Evolutionary conservation across 2,888 invertebrate species (phyloP), one percentile per base, ranked within the genome.

Genomic region (Cantharis rufa): DNA sequence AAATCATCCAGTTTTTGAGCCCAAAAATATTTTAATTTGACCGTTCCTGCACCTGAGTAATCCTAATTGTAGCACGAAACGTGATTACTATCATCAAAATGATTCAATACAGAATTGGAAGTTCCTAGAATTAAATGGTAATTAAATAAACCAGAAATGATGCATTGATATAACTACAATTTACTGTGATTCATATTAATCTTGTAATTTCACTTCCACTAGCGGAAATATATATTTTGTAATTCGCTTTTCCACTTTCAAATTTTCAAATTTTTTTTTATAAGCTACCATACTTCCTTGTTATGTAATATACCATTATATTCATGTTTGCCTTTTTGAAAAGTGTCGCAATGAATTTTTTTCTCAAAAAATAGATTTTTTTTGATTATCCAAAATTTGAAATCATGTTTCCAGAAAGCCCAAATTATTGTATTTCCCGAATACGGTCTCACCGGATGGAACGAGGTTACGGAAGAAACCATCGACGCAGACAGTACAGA

Each of bases 381-480:
- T 16, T 16, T 18, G 18, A 18, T 18, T 18, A 18, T 18, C 18
- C 16, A 16, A 16, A 16, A 16, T 16, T 16, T 16, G n/a, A n/a
- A n/a, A n/a, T n/a, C n/a, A 16, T 16, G 2, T 16, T 16, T 16
- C 62, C 32, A 76, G 94, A 87, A 89, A 77, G 92, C 92, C 0
- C 94, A 96, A 82, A 93, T 96, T 15, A 89, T 96, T 10, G 92
- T 95, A 0, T 96, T 96, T 84, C 95, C 96, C 0, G 96, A 96
- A 86, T 84, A 81, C 62, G 83, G 82, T 13, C 77, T 83, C 15
- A 82, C 82, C 3, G 76, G 76, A 13, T 69, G 28, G 83, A 4
- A 82, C 87, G 70, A 86, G 79, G 81, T 82, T 86, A 2, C 82
- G 15, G 21, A 62, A 87, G 89, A 70, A 10, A 28, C 69, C 7